A percentile compares a stretch with the other conserved stretches of the same genome.
Evolutionary conservation across 2,113 vertebrate species (phyloP).

Genomic region (Patagioenas fasciata): DNA sequence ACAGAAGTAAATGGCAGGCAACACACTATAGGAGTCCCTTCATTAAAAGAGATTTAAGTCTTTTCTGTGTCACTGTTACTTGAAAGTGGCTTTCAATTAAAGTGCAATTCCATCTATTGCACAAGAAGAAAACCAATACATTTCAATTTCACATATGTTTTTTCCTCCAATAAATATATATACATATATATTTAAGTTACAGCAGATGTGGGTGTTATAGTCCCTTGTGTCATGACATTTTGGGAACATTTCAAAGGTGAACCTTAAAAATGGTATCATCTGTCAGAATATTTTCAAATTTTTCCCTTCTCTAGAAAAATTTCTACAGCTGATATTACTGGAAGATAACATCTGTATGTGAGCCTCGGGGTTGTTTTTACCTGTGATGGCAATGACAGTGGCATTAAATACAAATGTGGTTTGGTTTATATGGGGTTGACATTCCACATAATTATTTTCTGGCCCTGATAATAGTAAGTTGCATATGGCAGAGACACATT

Average conservation of each 20-base stretch:
- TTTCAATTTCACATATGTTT: neutral
- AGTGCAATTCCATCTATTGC: neutral
- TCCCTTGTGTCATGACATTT: neutral
- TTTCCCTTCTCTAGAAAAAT: neutral
- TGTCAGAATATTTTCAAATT: neutral
- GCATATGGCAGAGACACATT: neutral
- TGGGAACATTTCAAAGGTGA: neutral
- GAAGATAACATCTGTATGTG: neutral
- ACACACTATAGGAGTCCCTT: neutral
- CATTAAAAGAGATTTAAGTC: neutral
- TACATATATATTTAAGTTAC: neutral
- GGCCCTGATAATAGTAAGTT: neutral
- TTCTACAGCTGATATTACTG: neutral
- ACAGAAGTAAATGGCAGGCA: neutral
- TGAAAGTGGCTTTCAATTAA: slow-evolving; percentile 11
- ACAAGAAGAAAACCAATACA: neutral
- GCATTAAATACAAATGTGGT: slow-evolving; percentile 1
- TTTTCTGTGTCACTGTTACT: neutral
- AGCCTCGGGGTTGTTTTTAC: neutral
- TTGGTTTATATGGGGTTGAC: neutral
- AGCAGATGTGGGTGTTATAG: neutral
- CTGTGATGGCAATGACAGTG: neutral
- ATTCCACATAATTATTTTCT: neutral
- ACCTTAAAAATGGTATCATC: neutral
- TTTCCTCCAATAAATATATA: neutral